Conservation (phyloP, 1,140 invertebrate genomes). For the Dufourea novaeangliae region DNA sequence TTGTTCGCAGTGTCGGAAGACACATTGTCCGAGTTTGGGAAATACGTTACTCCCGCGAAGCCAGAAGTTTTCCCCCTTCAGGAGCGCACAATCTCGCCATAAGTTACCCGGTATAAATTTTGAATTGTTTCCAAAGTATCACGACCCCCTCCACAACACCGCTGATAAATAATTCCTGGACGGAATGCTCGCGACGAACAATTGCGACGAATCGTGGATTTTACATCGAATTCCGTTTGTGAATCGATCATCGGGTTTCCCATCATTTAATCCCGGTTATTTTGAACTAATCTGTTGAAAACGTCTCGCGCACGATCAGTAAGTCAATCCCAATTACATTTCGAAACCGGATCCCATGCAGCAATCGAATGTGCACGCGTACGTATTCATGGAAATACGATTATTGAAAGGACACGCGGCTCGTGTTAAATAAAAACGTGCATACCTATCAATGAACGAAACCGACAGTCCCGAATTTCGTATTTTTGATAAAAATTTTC, state of each 20-base stretch:
- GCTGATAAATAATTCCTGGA: slow-evolving; percentile 18
- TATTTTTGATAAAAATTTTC: slow-evolving; percentile 7
- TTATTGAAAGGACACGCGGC: slow-evolving; percentile 11
- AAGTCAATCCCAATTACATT: slow-evolving; percentile 5
- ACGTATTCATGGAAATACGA: not conserved
- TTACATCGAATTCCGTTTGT: not conserved
- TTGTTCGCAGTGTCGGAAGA: slow-evolving; percentile 39
- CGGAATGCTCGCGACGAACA: not conserved
- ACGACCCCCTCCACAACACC: not conserved
- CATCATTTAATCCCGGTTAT: not conserved
- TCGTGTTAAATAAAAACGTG: not conserved
- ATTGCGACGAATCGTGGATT: not conserved
- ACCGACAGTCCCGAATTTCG: not conserved
- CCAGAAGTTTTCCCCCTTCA: slow-evolving; percentile 26
- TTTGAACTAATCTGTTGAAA: not conserved
- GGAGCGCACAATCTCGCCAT: slow-evolving; percentile 25
- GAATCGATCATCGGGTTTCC: not conserved
- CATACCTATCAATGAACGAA: not conserved
- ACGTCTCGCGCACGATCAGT: not conserved
- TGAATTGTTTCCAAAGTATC: slow-evolving; percentile 28
- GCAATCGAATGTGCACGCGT: not conserved
- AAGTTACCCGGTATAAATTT: slow-evolving; percentile 40
- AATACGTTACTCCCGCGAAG: slow-evolving; percentile 29
- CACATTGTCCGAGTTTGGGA: slow-evolving; percentile 44
- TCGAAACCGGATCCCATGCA: not conserved